phyloP scores from a whole-genome alignment of 2,888 invertebrate genomes.

The Drosophila colorata region DNA sequence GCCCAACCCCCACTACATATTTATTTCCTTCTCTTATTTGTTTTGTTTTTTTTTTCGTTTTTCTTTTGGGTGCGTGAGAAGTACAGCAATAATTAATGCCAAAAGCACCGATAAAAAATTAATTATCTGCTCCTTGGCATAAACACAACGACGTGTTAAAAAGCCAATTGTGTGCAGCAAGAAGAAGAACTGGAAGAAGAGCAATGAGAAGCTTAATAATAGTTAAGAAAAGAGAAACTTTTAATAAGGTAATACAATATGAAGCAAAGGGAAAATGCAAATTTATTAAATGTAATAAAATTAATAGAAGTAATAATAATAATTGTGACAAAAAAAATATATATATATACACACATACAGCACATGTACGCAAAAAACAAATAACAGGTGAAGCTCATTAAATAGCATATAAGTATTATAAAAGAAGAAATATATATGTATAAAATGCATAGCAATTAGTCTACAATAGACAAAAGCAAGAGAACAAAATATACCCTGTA shows the following conservation, averaged over 20 bases:
- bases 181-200: neutral
- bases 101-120: constrained; percentile 24
- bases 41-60: too few relatives aligned
- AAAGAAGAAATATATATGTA: constrained; percentile 24
- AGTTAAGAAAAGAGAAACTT: constrained; percentile 2
- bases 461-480: neutral
- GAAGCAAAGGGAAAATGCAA: constrained; percentile 3
- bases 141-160: constrained; percentile 17
- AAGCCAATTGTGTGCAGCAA: constrained; percentile 15
- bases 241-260: constrained; percentile 17
- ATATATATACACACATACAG: constrained; percentile 12
- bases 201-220: neutral
- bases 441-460: constrained; percentile 40
- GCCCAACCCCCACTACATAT: neutral
- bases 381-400: constrained; percentile 44
- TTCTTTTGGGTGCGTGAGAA: constrained; percentile 18
- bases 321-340: constrained; percentile 4
- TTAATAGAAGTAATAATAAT: constrained; percentile 6
- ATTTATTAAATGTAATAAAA: constrained; percentile 14
- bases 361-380: constrained; percentile 30
- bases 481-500: neutral
- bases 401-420: constrained; percentile 9
- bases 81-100: constrained; percentile 63
- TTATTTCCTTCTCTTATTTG: constrained; percentile 22
- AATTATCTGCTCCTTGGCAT: constrained; percentile 25